These are phyloP conservation scores for Liopterus haemorrhoidalis DNA, from an alignment of 2,888 invertebrate species.

Conservation along the genomic window DNA sequence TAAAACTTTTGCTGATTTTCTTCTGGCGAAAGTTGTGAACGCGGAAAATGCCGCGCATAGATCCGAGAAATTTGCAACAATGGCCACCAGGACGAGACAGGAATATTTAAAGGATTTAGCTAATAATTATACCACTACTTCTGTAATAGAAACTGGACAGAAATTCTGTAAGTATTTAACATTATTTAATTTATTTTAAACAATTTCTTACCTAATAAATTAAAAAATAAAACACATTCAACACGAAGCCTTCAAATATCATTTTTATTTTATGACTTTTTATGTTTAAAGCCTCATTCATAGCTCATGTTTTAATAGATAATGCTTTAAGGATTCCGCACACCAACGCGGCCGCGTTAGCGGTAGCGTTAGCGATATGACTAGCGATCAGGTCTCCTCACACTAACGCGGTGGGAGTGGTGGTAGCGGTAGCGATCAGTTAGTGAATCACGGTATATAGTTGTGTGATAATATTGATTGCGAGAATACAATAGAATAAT, in stretches of 20 bases:
- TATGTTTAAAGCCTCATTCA: too few relatives aligned
- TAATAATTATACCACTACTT: constrained; percentile 73
- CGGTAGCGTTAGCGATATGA: too few relatives aligned
- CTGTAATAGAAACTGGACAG: constrained; percentile 75
- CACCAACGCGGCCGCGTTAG: too few relatives aligned
- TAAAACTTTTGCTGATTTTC: constrained; percentile 89
- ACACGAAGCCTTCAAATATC: neutral
- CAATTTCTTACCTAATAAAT: neutral
- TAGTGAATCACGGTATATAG: too few relatives aligned
- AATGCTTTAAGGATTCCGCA: too few relatives aligned
- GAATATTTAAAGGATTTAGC: constrained; percentile 93
- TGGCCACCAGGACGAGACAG: constrained; percentile 92
- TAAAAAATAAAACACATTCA: too few relatives aligned
- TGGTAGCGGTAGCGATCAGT: too few relatives aligned
- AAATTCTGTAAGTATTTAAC: constrained; percentile 69
- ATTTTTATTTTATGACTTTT: neutral
- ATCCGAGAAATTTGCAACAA: constrained; percentile 93
- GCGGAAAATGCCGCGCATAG: constrained; percentile 95
- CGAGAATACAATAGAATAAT: too few relatives aligned
- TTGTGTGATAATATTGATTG: too few relatives aligned
- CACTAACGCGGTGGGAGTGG: too few relatives aligned
- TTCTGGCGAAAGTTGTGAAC: constrained; percentile 92
- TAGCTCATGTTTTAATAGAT: too few relatives aligned
- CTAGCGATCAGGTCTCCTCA: too few relatives aligned
- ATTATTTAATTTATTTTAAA: constrained; percentile 6